Evolutionary conservation across 2,113 vertebrate genomes (phyloP).

Genomic region (Accipiter cooperii): DNA sequence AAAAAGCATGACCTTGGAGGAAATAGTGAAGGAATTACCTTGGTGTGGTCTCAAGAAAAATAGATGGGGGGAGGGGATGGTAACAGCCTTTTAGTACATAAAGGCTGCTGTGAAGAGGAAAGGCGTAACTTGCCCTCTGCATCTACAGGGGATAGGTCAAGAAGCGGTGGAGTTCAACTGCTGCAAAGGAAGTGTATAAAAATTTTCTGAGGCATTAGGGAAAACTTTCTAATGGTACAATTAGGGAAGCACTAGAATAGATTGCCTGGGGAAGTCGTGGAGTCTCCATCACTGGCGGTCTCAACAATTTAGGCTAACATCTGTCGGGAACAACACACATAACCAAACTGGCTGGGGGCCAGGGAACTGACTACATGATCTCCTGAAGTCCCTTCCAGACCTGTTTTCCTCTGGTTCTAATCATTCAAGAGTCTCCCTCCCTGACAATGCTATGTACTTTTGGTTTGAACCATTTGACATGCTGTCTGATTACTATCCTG

Average conservation of each 20-base stretch:
- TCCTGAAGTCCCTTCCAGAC: slow-evolving; percentile 30
- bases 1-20: slow-evolving; percentile 38
- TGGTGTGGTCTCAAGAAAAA: slow-evolving; percentile 39
- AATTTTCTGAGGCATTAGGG: slow-evolving; percentile 58
- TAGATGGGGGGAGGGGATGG: background rate
- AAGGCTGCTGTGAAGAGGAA: slow-evolving; percentile 7
- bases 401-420: slow-evolving; percentile 34
- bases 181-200: slow-evolving; percentile 54
- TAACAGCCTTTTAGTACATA: background rate
- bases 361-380: slow-evolving; percentile 46
- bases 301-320: slow-evolving; percentile 46
- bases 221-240: slow-evolving; percentile 59
- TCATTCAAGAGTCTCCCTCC: background rate
- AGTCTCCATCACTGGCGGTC: slow-evolving; percentile 1
- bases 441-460: background rate
- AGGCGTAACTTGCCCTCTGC: slow-evolving; percentile 36
- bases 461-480: background rate
- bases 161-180: slow-evolving; percentile 34
- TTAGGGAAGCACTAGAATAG: slow-evolving; percentile 44
- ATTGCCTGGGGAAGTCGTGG: slow-evolving; percentile 52
- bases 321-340: slow-evolving; percentile 19
- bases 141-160: slow-evolving; percentile 53
- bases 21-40: slow-evolving; percentile 4
- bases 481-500: background rate
- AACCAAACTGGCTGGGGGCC: slow-evolving; percentile 31